Evolutionary conservation across 23 tunicate species (phyloP).

Genomic region (Phallusia fumigata): DNA sequence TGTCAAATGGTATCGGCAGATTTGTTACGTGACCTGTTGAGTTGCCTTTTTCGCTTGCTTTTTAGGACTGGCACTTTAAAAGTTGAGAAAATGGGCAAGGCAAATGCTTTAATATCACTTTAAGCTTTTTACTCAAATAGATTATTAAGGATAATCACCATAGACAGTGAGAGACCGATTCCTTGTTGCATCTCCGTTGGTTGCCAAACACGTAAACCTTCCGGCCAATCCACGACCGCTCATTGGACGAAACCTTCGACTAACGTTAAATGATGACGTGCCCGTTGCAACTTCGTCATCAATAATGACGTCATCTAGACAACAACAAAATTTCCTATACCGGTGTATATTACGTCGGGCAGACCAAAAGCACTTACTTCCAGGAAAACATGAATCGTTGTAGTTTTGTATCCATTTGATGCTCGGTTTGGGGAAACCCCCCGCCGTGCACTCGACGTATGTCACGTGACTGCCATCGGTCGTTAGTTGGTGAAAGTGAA

Average conservation of each 20-base stretch:
- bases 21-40: too few species aligned
- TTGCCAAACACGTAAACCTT: neutral
- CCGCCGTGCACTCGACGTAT: neutral
- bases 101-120: too few species aligned
- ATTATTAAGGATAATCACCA: too few species aligned
- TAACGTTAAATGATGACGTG: neutral
- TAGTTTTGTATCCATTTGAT: neutral
- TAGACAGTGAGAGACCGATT: neutral
- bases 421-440: neutral
- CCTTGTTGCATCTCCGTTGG: neutral
- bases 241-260: neutral
- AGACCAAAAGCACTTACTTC: neutral
- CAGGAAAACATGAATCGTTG: constrained; percentile 8
- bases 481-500: neutral
- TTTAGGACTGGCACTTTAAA: too few species aligned
- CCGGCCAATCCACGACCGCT: neutral
- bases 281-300: neutral
- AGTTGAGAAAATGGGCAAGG: too few species aligned
- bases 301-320: neutral
- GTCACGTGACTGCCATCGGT: neutral
- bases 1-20: too few species aligned
- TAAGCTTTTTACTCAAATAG: too few species aligned
- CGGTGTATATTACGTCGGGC: too few species aligned
- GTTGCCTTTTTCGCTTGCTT: too few species aligned
- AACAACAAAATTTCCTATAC: neutral